These are phyloP conservation scores for Ctenodactylus gundi DNA, from an alignment of 2,113 vertebrate genomes.

Conservation along the genomic window DNA sequence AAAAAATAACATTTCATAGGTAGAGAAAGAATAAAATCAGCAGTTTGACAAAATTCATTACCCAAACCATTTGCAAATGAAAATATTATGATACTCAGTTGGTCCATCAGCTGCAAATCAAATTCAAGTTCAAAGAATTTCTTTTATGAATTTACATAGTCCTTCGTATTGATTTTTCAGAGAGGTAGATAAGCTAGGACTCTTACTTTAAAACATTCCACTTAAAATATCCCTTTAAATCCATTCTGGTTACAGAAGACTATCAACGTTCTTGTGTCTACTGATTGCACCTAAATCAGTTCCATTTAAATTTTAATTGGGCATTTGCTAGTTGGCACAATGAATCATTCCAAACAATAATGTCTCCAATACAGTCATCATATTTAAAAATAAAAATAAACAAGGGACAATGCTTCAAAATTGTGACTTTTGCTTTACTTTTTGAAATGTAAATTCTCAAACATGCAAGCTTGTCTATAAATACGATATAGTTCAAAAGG, in stretches of 20 bases:
- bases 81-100: not conserved
- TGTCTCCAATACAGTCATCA: not conserved
- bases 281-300: not conserved
- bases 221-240: not conserved
- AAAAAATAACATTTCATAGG: not conserved
- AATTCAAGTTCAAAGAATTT: not conserved
- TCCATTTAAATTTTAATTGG: not conserved
- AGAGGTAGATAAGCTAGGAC: not conserved
- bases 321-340: not conserved
- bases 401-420: not conserved
- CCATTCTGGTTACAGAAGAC: not conserved
- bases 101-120: not conserved
- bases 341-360: not conserved
- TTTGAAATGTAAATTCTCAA: not conserved
- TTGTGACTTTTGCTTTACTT: not conserved
- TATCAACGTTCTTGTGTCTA: not conserved
- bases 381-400: not conserved
- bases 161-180: not conserved
- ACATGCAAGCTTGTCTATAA: not conserved
- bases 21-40: not conserved
- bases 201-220: not conserved
- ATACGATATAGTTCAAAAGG: slow-evolving; percentile 1
- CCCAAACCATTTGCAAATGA: not conserved
- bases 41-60: not conserved
- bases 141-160: not conserved